Percentiles rank a stretch among this genome's conserved stretches.
phyloP scores from a whole-genome alignment of 1,140 invertebrate genomes.

The Notospermus geniculatus region DNA sequence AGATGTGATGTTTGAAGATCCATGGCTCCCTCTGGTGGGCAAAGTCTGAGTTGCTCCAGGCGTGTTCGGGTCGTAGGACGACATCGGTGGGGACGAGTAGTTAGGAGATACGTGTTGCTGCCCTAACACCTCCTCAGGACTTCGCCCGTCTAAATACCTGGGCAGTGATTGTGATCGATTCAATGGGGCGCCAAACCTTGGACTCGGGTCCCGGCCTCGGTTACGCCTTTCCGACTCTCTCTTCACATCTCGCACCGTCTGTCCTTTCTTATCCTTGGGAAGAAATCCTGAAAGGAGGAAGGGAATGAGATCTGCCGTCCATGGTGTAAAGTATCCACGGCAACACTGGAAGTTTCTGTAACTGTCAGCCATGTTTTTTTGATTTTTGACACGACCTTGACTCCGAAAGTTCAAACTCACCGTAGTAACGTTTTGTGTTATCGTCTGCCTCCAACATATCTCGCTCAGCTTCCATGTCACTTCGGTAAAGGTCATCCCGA shows the following conservation, averaged over 20 bases:
- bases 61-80: neutral
- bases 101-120: too few relatives aligned
- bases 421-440: conserved; percentile 62
- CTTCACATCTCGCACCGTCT: conserved; percentile 91
- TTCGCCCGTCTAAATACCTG: too few relatives aligned
- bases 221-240: conserved; percentile 74
- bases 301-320: conserved; percentile 19
- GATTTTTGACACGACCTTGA: neutral
- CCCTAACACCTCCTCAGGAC: too few relatives aligned
- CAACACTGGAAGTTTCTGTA: neutral
- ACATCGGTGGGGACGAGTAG: too few relatives aligned
- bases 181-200: too few relatives aligned
- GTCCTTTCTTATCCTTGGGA: conserved; percentile 74
- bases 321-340: neutral
- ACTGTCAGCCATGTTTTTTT: neutral
- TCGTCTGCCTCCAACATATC: conserved; percentile 64
- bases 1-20: too few relatives aligned
- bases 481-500: neutral
- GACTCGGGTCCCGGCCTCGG: conserved; percentile 60
- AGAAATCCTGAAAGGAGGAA: conserved; percentile 64
- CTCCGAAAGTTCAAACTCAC: conserved; percentile 38
- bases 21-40: too few relatives aligned
- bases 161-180: too few relatives aligned
- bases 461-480: conserved; percentile 25
- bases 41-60: too few relatives aligned